Conservation (phyloP, 2,888 invertebrate species). For the Scaptomyza caliginosa region DNA sequence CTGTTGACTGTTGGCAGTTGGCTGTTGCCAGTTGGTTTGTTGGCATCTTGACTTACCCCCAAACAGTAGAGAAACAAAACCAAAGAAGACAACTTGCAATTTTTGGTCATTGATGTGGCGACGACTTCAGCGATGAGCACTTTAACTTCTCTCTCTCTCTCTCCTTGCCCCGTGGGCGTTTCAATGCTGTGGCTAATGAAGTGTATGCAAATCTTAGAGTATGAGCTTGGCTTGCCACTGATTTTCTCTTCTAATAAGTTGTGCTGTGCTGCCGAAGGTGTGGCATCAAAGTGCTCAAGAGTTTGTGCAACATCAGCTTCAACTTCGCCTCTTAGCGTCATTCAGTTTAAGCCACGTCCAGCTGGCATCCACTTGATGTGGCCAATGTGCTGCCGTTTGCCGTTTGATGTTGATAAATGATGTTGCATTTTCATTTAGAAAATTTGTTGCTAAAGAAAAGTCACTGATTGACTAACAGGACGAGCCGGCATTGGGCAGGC, state of each 20-base stretch:
- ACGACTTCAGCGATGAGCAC: slow-evolving; percentile 20
- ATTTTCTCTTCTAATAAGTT: slow-evolving; percentile 33
- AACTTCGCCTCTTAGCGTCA: slow-evolving; percentile 46
- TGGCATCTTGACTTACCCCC: slow-evolving; percentile 58
- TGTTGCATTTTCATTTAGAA: slow-evolving; percentile 77
- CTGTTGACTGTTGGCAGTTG: neutral
- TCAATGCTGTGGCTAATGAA: slow-evolving; percentile 69
- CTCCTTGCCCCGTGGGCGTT: slow-evolving; percentile 42
- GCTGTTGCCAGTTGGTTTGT: neutral
- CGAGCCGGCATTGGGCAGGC: slow-evolving; percentile 37
- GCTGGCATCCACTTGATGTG: slow-evolving; percentile 55
- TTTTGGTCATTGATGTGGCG: slow-evolving; percentile 69
- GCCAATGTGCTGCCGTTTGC: slow-evolving; percentile 70
- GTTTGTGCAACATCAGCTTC: slow-evolving; percentile 37
- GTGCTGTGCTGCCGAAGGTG: slow-evolving; percentile 55
- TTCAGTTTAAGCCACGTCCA: slow-evolving; percentile 21
- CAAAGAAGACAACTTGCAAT: slow-evolving; percentile 57
- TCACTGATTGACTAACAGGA: slow-evolving; percentile 76
- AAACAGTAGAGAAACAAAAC: slow-evolving; percentile 56
- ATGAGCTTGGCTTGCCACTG: slow-evolving; percentile 20
- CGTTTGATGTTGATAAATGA: slow-evolving; percentile 75
- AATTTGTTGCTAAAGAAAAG: slow-evolving; percentile 76
- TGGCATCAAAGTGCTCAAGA: slow-evolving; percentile 33
- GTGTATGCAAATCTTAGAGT: slow-evolving; percentile 68
- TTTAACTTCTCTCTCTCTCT: slow-evolving; percentile 13